These are phyloP conservation scores for Chlorospingus flavigularis DNA, from an alignment of 2,797 vertebrate genomes.

Conservation along the genomic window DNA sequence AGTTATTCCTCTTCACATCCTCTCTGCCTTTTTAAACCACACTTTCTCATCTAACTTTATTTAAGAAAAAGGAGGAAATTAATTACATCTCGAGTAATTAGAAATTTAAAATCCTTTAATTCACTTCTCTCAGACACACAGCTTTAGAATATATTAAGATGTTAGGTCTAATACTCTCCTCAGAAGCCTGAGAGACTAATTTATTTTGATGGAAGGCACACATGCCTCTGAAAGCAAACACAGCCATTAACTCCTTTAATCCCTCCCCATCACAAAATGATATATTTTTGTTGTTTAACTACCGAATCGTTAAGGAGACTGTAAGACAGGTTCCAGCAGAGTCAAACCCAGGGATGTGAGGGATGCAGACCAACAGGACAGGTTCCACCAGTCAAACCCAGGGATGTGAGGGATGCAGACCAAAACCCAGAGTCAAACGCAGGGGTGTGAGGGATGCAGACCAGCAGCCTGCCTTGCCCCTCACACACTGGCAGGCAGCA, in stretches of 20 bases:
- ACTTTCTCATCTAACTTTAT: neutral
- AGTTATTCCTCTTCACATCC: neutral
- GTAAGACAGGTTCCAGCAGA: neutral
- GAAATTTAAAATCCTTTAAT: slow-evolving; percentile 58
- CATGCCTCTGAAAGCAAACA: slow-evolving; percentile 42
- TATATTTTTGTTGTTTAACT: slow-evolving; percentile 10
- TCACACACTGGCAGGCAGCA: neutral
- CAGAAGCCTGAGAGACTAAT: slow-evolving; percentile 50
- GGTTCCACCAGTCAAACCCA: neutral
- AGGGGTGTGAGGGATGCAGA: neutral
- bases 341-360: neutral
- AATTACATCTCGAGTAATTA: slow-evolving; percentile 55
- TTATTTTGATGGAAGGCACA: slow-evolving; percentile 17
- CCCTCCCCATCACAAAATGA: neutral
- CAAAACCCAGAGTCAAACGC: accelerated
- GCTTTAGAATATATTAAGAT: slow-evolving; percentile 53
- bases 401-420: neutral
- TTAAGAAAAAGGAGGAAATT: slow-evolving; percentile 21
- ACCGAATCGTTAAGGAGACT: neutral
- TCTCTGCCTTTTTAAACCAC: slow-evolving; percentile 14
- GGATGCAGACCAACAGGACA: neutral
- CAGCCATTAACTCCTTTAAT: slow-evolving; percentile 53
- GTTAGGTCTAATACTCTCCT: slow-evolving; percentile 34
- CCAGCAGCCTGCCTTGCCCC: neutral
- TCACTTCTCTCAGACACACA: slow-evolving; percentile 25